Percentiles rank a stretch among this genome's conserved stretches.
Conservation (phyloP, 2,797 vertebrate genomes). For the Esox lucius region DNA sequence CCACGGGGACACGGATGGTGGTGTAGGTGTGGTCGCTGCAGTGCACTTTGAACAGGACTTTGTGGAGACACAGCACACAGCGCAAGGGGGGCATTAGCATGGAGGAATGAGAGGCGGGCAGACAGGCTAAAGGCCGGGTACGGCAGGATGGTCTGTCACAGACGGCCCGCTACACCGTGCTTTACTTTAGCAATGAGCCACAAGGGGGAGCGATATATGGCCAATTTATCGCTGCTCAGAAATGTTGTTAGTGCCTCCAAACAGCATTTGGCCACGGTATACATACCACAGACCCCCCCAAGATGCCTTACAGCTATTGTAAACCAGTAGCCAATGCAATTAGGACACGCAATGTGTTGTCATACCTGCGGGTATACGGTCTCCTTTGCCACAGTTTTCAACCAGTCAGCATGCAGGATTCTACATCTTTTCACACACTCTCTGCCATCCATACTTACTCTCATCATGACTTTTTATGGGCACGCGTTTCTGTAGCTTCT, state of each 20-base stretch:
- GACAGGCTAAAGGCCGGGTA: not conserved
- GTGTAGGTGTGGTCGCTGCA: conserved; percentile 97
- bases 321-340: too few species aligned
- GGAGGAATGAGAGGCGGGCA: not conserved
- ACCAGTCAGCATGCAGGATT: not conserved
- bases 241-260: too few species aligned
- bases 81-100: conserved; percentile 9
- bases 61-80: conserved; percentile 32
- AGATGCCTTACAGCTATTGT: too few species aligned
- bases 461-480: conserved; percentile 90
- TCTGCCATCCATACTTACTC: conserved; percentile 75
- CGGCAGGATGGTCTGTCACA: not conserved
- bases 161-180: not conserved
- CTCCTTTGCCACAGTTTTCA: too few species aligned
- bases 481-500: conserved; percentile 89
- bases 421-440: not conserved
- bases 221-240: too few species aligned
- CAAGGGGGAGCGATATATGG: too few species aligned
- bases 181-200: not conserved
- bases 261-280: too few species aligned
- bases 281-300: too few species aligned
- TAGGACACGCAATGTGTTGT: too few species aligned
- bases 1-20: conserved; percentile 89
- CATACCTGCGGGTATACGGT: too few species aligned
- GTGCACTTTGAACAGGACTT: conserved; percentile 97